These are phyloP conservation scores for Cebidichthys violaceus DNA, from an alignment of 2,113 vertebrate species.

Conservation along the genomic window DNA sequence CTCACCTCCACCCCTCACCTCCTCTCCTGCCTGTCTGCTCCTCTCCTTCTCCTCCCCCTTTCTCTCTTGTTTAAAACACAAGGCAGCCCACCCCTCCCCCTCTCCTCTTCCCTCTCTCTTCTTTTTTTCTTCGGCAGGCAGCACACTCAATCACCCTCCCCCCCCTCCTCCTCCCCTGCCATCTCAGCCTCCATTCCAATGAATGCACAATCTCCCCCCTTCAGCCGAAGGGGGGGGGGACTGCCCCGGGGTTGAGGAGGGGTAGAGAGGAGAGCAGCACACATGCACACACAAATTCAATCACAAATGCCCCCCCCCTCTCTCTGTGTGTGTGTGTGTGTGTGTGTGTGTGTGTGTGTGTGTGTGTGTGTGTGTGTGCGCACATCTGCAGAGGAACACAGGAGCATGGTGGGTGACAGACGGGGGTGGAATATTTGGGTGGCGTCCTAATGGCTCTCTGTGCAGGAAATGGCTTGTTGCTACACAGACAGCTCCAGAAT, in stretches of 20 bases:
- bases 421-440: conserved; percentile 34
- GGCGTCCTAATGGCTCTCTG: conserved; percentile 60
- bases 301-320: conserved; percentile 25
- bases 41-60: conserved; percentile 51
- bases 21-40: conserved; percentile 69
- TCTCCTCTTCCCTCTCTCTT: conserved; percentile 52
- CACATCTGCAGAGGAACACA: conserved; percentile 81
- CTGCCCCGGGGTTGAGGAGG: conserved; percentile 69
- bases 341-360: conserved; percentile 48
- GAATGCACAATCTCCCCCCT: conserved; percentile 82
- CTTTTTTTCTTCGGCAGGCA: conserved; percentile 76
- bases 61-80: conserved; percentile 70
- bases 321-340: conserved; percentile 30
- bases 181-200: conserved; percentile 81
- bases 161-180: conserved; percentile 20
- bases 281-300: conserved; percentile 69
- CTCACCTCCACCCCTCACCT: conserved; percentile 70
- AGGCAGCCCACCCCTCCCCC: conserved; percentile 69
- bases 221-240: conserved; percentile 63
- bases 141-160: conserved; percentile 81
- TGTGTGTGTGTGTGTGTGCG: conserved; percentile 54
- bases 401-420: conserved; percentile 53
- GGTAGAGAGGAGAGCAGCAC: conserved; percentile 55
- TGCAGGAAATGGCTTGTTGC: conserved; percentile 75
- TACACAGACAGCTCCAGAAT: conserved; percentile 68